Percentiles rank a stretch among this genome's conserved stretches.
Conservation (phyloP, 2,113 vertebrate genomes). For the Mandrillus leucophaeus region DNA sequence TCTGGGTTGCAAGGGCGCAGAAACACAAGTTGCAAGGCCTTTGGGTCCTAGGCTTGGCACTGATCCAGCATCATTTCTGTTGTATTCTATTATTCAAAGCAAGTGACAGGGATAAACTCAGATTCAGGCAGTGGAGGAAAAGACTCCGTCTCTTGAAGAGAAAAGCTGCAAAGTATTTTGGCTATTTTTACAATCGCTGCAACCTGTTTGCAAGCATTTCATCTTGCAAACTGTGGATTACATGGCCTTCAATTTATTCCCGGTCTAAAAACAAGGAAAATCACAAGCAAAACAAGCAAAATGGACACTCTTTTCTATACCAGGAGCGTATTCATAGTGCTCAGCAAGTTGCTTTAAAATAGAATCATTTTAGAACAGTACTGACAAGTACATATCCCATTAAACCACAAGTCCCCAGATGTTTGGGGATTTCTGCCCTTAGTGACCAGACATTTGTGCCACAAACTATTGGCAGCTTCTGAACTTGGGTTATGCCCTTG, state of each 20-base stretch:
- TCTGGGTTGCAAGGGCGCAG: neutral
- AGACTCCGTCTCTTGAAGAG: neutral
- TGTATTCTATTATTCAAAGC: neutral
- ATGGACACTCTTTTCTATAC: neutral
- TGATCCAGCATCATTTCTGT: neutral
- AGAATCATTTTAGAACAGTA: slow-evolving; percentile 9
- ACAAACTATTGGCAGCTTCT: slow-evolving; percentile 22
- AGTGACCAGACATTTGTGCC: slow-evolving; percentile 45
- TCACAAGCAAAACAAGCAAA: slow-evolving; percentile 25
- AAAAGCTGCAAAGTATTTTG: neutral
- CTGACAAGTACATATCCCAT: neutral
- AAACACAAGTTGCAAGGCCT: neutral
- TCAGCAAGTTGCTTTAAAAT: slow-evolving; percentile 19
- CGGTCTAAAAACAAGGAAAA: slow-evolving; percentile 12
- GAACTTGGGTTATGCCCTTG: neutral
- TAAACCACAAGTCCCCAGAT: slow-evolving; percentile 45
- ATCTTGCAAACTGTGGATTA: neutral
- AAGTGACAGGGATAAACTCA: neutral
- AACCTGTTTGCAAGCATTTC: neutral
- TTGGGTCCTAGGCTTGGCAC: neutral
- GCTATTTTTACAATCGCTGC: neutral
- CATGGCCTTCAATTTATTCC: neutral
- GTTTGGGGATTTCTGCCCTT: slow-evolving; percentile 36
- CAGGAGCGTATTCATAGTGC: neutral
- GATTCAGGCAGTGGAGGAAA: neutral